Base-by-base conservation (phyloP, 2,797 vertebrate genomes). In the Decapterus maruadsi region DNA sequence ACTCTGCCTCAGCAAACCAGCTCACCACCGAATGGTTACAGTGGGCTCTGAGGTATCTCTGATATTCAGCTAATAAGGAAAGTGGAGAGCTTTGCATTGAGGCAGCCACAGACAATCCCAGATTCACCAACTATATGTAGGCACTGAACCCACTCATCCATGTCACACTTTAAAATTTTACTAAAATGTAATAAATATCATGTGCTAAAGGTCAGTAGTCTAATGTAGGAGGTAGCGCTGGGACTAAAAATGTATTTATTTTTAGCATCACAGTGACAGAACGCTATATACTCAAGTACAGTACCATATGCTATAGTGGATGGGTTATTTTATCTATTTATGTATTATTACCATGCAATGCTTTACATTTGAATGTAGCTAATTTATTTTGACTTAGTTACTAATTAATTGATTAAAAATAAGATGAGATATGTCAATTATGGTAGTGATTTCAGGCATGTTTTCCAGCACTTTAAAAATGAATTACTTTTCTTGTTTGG, bases 21-120 rank as follows among this genome's bases (percentile, higher is more conserved):
- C 88, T 93, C 81, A 92, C 93, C 92, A 81, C 93, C 54, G 11
- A 78, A 94, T 92, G 94, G 93, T 94, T 91, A 91, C 86, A 83
- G 93, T 92, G 93, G 94, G 90, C 91, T 91, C 87, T 84, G 89
- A 90, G 88, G 89, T 80, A 88, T 87, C 82, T 84, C 80, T 82
- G 76, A 58, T 68, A 79, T 86, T 79, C 78, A 61, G 73, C 80
- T 82, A 81, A 75, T 73, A 82, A 68, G 72, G 63, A 75, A 78
- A 86, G 68, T 50, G 65, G 67, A 77, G 64, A 72, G 57, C 65
- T 68, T 75, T 78, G 73, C 75, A 58, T 73, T 67, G 11, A 82
- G 53, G 42, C 19, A 14, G 58, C 68, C 1, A 2, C 64, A 60
- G 63, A 74, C 64, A 61, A 34, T 60, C 61, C 36, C 46, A n/a